phyloP scores from a whole-genome alignment of 2,113 vertebrate genomes.

The Heterochromis multidens region DNA sequence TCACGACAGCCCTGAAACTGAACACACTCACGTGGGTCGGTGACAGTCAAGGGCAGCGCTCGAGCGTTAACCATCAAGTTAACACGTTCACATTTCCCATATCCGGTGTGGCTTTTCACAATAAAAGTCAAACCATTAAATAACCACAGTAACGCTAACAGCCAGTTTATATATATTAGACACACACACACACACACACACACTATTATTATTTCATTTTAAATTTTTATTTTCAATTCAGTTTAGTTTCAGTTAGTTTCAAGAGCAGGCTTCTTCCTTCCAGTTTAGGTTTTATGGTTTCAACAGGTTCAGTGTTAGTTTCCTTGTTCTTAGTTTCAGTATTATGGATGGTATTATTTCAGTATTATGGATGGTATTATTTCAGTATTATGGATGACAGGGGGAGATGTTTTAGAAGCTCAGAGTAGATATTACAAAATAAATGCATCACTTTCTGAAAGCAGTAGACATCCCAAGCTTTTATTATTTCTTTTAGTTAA shows the following conservation, averaged over 20 bases:
- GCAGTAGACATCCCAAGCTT: neutral
- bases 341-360: neutral
- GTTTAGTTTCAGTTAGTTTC: neutral
- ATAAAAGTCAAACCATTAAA: neutral
- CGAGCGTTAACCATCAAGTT: neutral
- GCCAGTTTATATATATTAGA: too few relatives aligned
- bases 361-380: neutral
- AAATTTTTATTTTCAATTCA: neutral
- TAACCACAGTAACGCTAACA: neutral
- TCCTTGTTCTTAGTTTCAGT: neutral
- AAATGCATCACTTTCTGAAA: neutral
- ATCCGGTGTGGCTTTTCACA: neutral
- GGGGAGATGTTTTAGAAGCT: neutral
- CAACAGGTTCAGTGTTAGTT: neutral
- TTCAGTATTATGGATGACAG: neutral
- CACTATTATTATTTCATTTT: neutral
- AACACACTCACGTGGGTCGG: conserved; percentile 26
- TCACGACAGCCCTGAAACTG: accelerated
- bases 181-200: too few relatives aligned
- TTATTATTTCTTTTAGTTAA: neutral
- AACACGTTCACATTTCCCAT: accelerated
- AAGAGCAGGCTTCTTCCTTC: accelerated
- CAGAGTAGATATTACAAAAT: neutral
- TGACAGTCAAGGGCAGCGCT: conserved; percentile 46
- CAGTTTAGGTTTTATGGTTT: neutral